Conservation (phyloP, 1,140 invertebrate species). For the Zaprionus inermis region DNA sequence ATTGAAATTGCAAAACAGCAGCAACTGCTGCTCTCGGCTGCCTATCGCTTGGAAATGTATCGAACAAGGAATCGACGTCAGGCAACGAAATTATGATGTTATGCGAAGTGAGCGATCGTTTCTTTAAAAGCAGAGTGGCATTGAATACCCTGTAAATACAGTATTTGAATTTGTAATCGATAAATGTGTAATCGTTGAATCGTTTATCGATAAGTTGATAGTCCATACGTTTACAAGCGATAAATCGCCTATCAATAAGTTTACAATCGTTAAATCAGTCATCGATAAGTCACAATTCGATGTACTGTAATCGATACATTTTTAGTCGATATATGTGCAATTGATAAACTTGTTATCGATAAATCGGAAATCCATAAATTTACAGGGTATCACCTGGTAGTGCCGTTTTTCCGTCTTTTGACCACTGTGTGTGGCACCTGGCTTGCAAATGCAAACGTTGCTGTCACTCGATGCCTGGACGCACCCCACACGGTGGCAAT, state of each 20-base stretch:
- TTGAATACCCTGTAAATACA: background rate
- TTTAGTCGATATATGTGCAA: too few relatives aligned
- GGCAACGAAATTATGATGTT: background rate
- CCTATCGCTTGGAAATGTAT: background rate
- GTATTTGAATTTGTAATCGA: too few relatives aligned
- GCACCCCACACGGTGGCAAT: slow-evolving; percentile 2
- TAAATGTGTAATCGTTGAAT: too few relatives aligned
- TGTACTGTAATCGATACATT: too few relatives aligned
- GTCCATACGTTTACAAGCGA: too few relatives aligned
- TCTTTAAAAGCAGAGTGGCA: background rate
- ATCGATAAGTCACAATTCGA: too few relatives aligned
- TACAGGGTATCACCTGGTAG: background rate
- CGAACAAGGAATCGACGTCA: background rate
- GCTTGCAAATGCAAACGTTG: slow-evolving; percentile 1
- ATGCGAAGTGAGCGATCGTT: background rate
- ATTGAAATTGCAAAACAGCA: slow-evolving; percentile 44
- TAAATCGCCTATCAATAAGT: too few relatives aligned
- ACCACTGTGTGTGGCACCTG: too few relatives aligned
- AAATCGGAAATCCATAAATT: too few relatives aligned
- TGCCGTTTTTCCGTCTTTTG: background rate
- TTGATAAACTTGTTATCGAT: too few relatives aligned
- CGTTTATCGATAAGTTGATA: too few relatives aligned
- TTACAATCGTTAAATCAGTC: too few relatives aligned
- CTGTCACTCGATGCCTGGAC: background rate
- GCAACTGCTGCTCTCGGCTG: background rate